Base-by-base conservation (phyloP, 1,140 invertebrate species). In the Musca vetustissima region DNA sequence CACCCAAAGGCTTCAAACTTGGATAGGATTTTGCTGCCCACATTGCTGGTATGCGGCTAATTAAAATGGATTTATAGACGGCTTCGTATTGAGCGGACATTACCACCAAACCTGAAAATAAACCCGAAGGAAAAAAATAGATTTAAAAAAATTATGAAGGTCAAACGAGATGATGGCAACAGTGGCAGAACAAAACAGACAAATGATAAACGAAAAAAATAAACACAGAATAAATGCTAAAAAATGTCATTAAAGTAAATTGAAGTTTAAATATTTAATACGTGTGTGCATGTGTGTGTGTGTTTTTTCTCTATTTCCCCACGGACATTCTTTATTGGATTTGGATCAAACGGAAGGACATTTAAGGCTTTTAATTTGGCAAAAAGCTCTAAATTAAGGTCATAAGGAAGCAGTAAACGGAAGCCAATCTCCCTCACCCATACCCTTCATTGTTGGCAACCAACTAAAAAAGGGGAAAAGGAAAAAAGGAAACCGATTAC, bases 1-100 rank as follows among this genome's bases (percentile, higher is more conserved):
- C 92, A 48, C 93, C 93, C 17, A 98, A 84, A 1, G 95, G 93
- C 80, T 98, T 98, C 4, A 98, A 83, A 6, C 94, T 97, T 6
- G 96, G 96, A 84, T 98, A 98, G 4, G 95, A 95, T 74, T 89
- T 90, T 73, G 86, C 87, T 64, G 89, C 89, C 95, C 95, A 98
- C 73, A 92, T 85, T 15, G 83, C 83, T 1, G 95, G 95, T 70
- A 97, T 93, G 84, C 89, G 92, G 6, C 91, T 92, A 53, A 89
- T 91, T 53, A 94, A 84, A 72, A 98, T 93, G 67, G 92, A 92
- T 14, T 88, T 88, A 32, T 93, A 88, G 4, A 98, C 91, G 80
- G 94, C 92, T 83, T 98, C 96, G 17, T 97, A 87, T 69, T 94
- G 90, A 48, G 90, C 86, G 1, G 93, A 95, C 89, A 98, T 91